Conservation (phyloP, 1,140 invertebrate species). For the Colletes gigas region DNA sequence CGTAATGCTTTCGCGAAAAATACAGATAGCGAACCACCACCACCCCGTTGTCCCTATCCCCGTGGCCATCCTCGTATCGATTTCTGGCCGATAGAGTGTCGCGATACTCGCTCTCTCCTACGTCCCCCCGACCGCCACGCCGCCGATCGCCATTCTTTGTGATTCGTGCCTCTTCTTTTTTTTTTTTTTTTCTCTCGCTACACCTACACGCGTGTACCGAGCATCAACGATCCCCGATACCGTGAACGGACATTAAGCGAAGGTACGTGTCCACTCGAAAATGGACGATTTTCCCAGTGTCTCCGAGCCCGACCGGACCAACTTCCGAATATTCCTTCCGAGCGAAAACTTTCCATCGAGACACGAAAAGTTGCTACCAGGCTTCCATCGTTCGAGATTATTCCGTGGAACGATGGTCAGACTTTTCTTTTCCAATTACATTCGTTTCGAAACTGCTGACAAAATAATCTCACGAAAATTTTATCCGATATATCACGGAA, state of each 20-base stretch:
- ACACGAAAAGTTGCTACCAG: too few species aligned
- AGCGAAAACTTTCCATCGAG: neutral
- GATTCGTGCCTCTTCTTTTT: slow-evolving; percentile 6
- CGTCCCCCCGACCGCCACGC: slow-evolving; percentile 12
- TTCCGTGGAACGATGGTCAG: too few species aligned
- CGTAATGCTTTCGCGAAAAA: slow-evolving; percentile 75
- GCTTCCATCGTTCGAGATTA: too few species aligned
- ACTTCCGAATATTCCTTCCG: neutral
- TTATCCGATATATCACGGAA: too few species aligned
- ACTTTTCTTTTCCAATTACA: too few species aligned
- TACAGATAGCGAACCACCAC: slow-evolving; percentile 61
- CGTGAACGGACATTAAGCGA: slow-evolving; percentile 51
- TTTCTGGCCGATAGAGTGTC: slow-evolving; percentile 78
- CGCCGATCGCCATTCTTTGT: slow-evolving; percentile 55
- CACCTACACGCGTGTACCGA: slow-evolving; percentile 3
- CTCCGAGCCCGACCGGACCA: neutral
- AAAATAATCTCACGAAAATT: too few species aligned
- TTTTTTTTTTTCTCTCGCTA: neutral
- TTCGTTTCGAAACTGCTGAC: too few species aligned
- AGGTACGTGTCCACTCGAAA: slow-evolving; percentile 53
- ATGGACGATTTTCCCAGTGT: slow-evolving; percentile 29
- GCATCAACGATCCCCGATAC: slow-evolving; percentile 3
- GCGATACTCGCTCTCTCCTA: slow-evolving; percentile 70
- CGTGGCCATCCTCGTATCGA: slow-evolving; percentile 75
- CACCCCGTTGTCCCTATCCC: slow-evolving; percentile 53